phyloP scores from a whole-genome alignment of 1,140 invertebrate genomes.

The Ptiloglossa arizonensis region DNA sequence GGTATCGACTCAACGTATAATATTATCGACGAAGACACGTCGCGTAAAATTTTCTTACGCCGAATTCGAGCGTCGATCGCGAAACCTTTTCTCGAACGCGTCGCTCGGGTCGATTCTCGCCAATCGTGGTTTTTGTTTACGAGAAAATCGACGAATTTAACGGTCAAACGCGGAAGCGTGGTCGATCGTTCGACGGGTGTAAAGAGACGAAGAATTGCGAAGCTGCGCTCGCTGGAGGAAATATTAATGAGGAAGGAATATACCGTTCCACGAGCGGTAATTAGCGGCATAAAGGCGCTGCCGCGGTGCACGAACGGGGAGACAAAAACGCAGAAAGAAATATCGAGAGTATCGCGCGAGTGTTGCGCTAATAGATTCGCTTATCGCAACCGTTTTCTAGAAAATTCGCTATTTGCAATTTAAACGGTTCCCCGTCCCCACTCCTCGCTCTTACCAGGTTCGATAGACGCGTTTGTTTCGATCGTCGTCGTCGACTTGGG shows the following conservation, averaged over 20 bases:
- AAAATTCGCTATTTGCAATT: slow-evolving; percentile 30
- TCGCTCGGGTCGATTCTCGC: no score
- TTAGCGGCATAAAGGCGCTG: slow-evolving; percentile 28
- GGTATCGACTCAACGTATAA: no score
- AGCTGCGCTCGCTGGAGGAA: background rate
- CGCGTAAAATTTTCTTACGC: no score
- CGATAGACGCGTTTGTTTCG: background rate
- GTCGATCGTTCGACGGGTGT: slow-evolving; percentile 4
- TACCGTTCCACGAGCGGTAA: slow-evolving; percentile 22
- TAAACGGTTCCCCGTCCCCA: background rate
- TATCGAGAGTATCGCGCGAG: no score
- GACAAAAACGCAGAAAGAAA: background rate
- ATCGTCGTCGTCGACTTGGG: no score
- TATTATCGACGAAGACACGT: no score
- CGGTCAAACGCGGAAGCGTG: slow-evolving; percentile 2
- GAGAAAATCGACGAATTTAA: slow-evolving; percentile 1
- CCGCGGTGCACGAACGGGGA: background rate
- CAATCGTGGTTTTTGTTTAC: no score
- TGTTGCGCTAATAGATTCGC: background rate
- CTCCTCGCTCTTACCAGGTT: no score
- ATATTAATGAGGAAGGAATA: slow-evolving; percentile 44
- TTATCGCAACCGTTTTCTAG: slow-evolving; percentile 20
- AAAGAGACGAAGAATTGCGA: slow-evolving; percentile 4
- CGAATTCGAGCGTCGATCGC: no score
- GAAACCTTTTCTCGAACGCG: no score